Evolutionary conservation across 2,888 invertebrate species (phyloP).

Genomic region (Deilephila porcellus): DNA sequence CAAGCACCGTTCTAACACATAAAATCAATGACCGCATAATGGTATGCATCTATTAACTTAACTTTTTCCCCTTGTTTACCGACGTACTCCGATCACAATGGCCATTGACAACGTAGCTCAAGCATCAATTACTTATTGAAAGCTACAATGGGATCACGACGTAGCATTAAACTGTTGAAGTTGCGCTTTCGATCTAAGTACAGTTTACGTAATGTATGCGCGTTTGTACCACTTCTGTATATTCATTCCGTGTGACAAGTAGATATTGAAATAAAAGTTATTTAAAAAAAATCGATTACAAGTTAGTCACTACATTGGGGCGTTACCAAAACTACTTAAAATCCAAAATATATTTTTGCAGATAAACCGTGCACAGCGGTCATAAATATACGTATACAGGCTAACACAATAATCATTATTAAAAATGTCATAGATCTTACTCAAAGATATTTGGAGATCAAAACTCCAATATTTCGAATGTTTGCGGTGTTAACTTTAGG

Average conservation of each 20-base stretch:
- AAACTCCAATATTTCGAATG: no score
- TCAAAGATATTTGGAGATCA: no score
- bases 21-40: conserved; percentile 4
- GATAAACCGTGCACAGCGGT: no score
- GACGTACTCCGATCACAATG: conserved; percentile 26
- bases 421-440: no score
- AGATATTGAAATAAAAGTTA: no score
- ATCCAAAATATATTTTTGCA: no score
- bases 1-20: not conserved
- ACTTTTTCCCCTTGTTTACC: conserved; percentile 8
- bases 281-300: no score
- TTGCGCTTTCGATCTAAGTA: not conserved
- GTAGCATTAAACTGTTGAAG: conserved; percentile 3
- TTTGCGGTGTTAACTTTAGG: not conserved
- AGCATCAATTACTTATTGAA: conserved; percentile 36
- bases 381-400: no score
- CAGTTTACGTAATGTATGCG: not conserved
- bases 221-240: not conserved
- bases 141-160: conserved; percentile 29
- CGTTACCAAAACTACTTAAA: no score
- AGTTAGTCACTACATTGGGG: no score
- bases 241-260: not conserved
- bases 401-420: no score
- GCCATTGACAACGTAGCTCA: conserved; percentile 31
- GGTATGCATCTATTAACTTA: not conserved